Conservation (phyloP, 2,113 vertebrate genomes). For the Promerops cafer region DNA sequence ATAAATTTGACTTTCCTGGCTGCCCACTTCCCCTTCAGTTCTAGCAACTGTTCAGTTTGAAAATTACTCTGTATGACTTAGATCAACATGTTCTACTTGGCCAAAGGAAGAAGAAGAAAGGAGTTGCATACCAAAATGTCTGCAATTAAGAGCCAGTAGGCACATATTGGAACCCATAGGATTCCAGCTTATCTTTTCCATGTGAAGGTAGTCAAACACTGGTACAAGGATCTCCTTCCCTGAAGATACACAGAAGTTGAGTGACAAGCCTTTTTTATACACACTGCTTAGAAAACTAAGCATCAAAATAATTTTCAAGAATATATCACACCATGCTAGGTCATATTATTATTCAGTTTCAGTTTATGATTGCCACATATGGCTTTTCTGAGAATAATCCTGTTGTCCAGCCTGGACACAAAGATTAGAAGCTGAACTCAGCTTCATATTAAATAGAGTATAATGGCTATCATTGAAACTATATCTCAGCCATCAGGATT, state of each 20-base stretch:
- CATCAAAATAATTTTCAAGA: background rate
- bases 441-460: background rate
- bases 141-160: background rate
- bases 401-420: background rate
- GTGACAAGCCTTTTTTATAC: background rate
- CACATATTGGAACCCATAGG: background rate
- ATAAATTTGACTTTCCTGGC: background rate
- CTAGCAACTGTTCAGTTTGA: background rate
- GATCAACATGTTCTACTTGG: background rate
- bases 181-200: background rate
- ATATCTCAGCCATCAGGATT: background rate
- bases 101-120: background rate
- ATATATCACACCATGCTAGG: background rate
- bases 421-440: background rate
- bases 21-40: background rate
- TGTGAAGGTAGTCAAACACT: background rate
- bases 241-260: background rate
- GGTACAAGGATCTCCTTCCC: background rate
- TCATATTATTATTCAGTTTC: background rate
- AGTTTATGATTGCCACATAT: background rate
- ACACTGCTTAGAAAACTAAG: background rate
- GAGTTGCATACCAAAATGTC: background rate
- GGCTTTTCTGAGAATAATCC: background rate
- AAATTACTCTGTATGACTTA: background rate
- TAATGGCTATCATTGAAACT: background rate